phyloP scores from a whole-genome alignment of 2,113 vertebrate genomes.

The Rhadina sibilatrix region DNA sequence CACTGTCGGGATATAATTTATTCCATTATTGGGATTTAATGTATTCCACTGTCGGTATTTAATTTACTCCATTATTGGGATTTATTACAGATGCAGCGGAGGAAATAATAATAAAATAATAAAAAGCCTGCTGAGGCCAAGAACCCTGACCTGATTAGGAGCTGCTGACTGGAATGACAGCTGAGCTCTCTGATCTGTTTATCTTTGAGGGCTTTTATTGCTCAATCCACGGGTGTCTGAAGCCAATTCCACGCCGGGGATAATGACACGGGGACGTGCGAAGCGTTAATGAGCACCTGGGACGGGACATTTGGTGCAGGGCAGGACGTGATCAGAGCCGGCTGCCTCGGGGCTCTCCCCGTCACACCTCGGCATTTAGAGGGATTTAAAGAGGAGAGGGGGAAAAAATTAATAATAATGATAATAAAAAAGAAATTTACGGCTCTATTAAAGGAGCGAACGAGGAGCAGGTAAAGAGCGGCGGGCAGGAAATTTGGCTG shows the following conservation, averaged over 20 bases:
- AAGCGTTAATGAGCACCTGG: background rate
- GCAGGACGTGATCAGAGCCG: background rate
- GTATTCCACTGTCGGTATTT: background rate
- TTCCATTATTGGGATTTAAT: too few relatives aligned
- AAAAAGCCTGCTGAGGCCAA: background rate
- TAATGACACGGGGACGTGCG: background rate
- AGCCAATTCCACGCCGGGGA: background rate
- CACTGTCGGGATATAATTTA: background rate
- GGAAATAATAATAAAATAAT: background rate
- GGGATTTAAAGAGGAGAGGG: background rate
- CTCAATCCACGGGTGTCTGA: background rate
- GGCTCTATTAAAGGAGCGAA: background rate
- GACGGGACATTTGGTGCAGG: background rate
- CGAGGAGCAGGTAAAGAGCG: background rate
- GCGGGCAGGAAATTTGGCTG: background rate
- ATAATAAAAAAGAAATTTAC: background rate
- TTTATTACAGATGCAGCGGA: fast-evolving
- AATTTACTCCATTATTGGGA: too few relatives aligned
- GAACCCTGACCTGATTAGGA: background rate
- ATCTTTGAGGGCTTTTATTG: background rate
- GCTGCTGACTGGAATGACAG: background rate
- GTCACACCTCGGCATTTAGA: background rate
- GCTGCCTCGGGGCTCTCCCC: background rate
- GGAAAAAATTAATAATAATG: background rate
- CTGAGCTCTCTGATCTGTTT: background rate